These are phyloP conservation scores for Drosophila sulfurigaster DNA, from an alignment of 1,140 invertebrate genomes.

Conservation along the genomic window DNA sequence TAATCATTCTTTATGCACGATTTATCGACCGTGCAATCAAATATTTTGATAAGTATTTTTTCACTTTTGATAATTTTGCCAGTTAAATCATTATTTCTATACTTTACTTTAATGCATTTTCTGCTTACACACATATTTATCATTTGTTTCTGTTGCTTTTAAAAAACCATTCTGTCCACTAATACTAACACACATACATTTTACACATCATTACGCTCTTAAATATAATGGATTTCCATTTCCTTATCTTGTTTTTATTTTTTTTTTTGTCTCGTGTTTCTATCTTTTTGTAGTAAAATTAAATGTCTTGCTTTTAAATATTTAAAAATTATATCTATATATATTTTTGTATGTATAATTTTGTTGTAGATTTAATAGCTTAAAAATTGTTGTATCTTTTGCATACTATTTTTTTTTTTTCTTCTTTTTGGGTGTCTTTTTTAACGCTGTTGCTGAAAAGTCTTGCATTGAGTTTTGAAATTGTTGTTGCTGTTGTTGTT, in stretches of 20 bases:
- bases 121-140: constrained; percentile 57
- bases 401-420: constrained; percentile 28
- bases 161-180: constrained; percentile 78
- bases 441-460: constrained; percentile 62
- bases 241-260: constrained; percentile 5
- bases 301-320: constrained; percentile 68
- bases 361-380: constrained; percentile 60
- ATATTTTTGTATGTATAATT: constrained; percentile 42
- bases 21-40: constrained; percentile 63
- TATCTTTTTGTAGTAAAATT: constrained; percentile 56
- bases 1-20: constrained; percentile 34
- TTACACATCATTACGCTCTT: constrained; percentile 68
- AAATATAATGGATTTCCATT: constrained; percentile 63
- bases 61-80: constrained; percentile 47
- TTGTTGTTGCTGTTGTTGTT: constrained; percentile 39
- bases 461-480: constrained; percentile 76
- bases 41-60: constrained; percentile 40
- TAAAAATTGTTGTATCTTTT: constrained; percentile 60
- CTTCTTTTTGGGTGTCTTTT: constrained; percentile 36
- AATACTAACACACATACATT: constrained; percentile 80
- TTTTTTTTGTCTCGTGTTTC: constrained; percentile 23
- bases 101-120: constrained; percentile 52
- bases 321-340: constrained; percentile 72
- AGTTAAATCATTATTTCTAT: constrained; percentile 46
- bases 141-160: constrained; percentile 61